phyloP scores from a whole-genome alignment of 37 sponge, comb jelly and placozoan genomes.

The Mnemiopsis leidyi region DNA sequence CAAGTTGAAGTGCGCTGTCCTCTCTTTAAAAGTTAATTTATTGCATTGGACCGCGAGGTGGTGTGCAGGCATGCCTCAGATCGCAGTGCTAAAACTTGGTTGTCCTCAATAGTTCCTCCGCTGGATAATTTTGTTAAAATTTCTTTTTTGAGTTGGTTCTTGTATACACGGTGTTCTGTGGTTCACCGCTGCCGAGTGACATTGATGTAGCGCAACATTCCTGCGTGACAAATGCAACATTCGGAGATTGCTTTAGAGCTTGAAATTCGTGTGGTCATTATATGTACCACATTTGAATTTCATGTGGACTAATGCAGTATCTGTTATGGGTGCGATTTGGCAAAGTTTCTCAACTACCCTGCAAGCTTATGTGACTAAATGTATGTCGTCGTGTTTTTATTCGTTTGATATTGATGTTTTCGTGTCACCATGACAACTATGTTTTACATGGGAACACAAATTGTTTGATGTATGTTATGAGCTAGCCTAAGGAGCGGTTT shows the following conservation, averaged over 20 bases:
- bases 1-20: neutral
- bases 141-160: neutral
- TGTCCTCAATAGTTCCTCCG: neutral
- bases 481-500: neutral
- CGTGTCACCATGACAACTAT: conserved; percentile 12
- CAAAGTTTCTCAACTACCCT: neutral
- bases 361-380: neutral
- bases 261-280: neutral
- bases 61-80: neutral
- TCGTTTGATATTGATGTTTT: conserved; percentile 11
- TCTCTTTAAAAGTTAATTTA: neutral
- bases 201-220: neutral
- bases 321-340: neutral
- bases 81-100: neutral
- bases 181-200: neutral
- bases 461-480: neutral
- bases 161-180: neutral
- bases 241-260: neutral
- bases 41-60: neutral
- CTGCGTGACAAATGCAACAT: neutral
- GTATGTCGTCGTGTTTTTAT: conserved; percentile 2
- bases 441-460: neutral
- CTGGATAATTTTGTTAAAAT: neutral
- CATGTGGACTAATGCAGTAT: too few species aligned
- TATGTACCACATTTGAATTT: neutral